Conservation (phyloP, 2,888 invertebrate genomes). For the Stenoptilia bipunctidactyla region DNA sequence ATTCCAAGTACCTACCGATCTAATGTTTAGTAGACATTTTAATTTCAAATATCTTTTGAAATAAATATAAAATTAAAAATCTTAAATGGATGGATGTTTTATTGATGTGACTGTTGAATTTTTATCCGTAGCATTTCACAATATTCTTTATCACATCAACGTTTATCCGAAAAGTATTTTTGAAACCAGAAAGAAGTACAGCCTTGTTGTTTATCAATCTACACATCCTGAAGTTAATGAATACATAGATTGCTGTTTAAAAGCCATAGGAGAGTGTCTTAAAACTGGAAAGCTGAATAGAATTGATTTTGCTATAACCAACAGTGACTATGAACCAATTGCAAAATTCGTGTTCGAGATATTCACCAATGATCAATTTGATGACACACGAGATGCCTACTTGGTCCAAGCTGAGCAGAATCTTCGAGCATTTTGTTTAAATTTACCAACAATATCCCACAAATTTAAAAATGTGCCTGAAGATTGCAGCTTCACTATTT, state of each 20-base stretch:
- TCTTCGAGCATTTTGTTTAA: constrained; percentile 72
- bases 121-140: constrained; percentile 75
- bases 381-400: constrained; percentile 68
- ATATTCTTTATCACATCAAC: constrained; percentile 70
- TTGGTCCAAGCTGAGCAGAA: constrained; percentile 73
- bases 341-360: constrained; percentile 49
- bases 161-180: constrained; percentile 77
- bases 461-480: constrained; percentile 63
- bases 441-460: constrained; percentile 55
- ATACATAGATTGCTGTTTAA: constrained; percentile 71
- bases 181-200: constrained; percentile 73
- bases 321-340: constrained; percentile 28
- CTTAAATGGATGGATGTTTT: constrained; percentile 59
- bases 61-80: no score
- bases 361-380: constrained; percentile 26
- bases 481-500: constrained; percentile 72
- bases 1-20: no score
- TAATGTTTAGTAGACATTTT: no score
- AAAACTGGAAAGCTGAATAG: constrained; percentile 58
- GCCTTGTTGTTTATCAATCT: constrained; percentile 69
- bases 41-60: no score
- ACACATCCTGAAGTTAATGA: constrained; percentile 75
- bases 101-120: constrained; percentile 75
- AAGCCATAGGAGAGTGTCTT: constrained; percentile 57
- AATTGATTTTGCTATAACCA: constrained; percentile 61